phyloP scores from a whole-genome alignment of 1,140 invertebrate genomes.

The Pseudomyrmex dendroicus region DNA sequence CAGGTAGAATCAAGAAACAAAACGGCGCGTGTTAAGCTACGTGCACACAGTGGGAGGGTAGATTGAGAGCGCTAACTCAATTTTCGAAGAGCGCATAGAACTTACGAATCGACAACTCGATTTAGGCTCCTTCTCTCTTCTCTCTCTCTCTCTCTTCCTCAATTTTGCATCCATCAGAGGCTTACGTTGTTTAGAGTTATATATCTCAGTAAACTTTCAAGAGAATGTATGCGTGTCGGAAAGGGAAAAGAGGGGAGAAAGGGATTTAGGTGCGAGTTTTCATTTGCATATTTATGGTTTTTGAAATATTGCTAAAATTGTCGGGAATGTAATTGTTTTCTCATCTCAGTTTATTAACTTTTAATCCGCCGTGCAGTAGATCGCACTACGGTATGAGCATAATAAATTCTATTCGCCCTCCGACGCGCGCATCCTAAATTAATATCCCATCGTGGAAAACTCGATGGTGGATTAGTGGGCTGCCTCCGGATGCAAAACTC shows the following conservation, averaged over 20 bases:
- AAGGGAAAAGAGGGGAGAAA: too few relatives aligned
- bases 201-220: neutral
- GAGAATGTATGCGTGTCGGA: too few relatives aligned
- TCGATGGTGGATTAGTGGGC: conserved; percentile 56
- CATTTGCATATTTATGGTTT: conserved; percentile 18
- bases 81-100: neutral
- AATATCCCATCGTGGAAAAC: conserved; percentile 60
- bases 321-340: conserved; percentile 33
- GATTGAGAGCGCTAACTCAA: conserved; percentile 7
- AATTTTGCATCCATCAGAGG: conserved; percentile 4
- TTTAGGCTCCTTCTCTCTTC: neutral
- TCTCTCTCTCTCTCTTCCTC: neutral
- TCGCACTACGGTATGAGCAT: conserved; percentile 41
- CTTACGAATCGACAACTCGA: neutral
- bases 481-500: conserved; percentile 59
- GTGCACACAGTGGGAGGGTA: neutral
- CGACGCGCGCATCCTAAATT: conserved; percentile 38
- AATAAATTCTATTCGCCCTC: conserved; percentile 33
- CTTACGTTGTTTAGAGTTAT: neutral
- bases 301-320: conserved; percentile 14
- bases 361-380: conserved; percentile 14
- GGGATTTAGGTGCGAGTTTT: neutral
- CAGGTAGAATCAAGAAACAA: neutral
- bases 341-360: conserved; percentile 45
- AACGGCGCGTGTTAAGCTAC: neutral